Conservation (phyloP, 2,113 vertebrate species). For the human region GRCh38 chr14:44300001-44300500, state of each 20-base stretch:
- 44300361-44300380: not conserved
- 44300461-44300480: not conserved
- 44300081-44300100: not conserved
- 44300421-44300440: not conserved
- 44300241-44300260: not conserved
- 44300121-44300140: not conserved
- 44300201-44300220: not conserved
- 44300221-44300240: not conserved
- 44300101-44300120: not conserved
- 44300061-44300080: not conserved
- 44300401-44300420: not conserved
- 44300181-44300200: not conserved
- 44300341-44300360: not conserved
- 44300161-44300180: not conserved
- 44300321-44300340: not conserved
- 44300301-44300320: not conserved
- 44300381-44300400: not conserved
- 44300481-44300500: not conserved
- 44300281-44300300: not conserved
- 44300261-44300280: not conserved
- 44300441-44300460: not conserved
- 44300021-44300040: conserved; percentile 12
- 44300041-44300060: not conserved
- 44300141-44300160: not conserved
- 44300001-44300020: not conserved